These are phyloP conservation scores for Drosophila mayri DNA, from an alignment of 1,140 invertebrate species.

Conservation along the genomic window DNA sequence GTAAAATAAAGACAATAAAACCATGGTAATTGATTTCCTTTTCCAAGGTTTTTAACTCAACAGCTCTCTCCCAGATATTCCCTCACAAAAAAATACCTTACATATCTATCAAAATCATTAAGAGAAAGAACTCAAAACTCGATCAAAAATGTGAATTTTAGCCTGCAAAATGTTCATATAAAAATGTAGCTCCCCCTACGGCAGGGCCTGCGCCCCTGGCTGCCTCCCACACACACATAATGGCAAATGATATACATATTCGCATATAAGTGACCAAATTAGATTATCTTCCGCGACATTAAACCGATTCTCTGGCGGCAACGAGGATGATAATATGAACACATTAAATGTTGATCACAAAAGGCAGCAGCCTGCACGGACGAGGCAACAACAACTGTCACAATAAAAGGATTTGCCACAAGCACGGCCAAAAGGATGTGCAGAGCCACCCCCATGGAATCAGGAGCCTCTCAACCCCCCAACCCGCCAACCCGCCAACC, in stretches of 20 bases:
- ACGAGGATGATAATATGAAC: constrained; percentile 66
- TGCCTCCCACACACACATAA: constrained; percentile 41
- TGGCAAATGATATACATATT: constrained; percentile 83
- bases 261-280: constrained; percentile 85
- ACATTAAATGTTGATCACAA: constrained; percentile 84
- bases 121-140: background rate
- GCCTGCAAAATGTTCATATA: no score
- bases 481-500: background rate
- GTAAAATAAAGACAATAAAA: no score
- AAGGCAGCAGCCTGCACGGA: constrained; percentile 35
- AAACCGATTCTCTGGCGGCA: constrained; percentile 74
- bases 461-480: background rate
- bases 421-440: constrained; percentile 30
- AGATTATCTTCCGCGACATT: constrained; percentile 85
- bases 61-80: no score
- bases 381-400: constrained; percentile 77
- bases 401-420: constrained; percentile 80
- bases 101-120: no score
- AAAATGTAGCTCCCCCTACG: background rate
- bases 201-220: background rate
- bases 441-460: constrained; percentile 13
- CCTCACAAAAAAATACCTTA: no score
- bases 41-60: no score
- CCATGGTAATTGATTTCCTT: no score
- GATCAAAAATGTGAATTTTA: background rate